phyloP scores from a whole-genome alignment of 2,113 vertebrate species.

The Notothenia rossii region DNA sequence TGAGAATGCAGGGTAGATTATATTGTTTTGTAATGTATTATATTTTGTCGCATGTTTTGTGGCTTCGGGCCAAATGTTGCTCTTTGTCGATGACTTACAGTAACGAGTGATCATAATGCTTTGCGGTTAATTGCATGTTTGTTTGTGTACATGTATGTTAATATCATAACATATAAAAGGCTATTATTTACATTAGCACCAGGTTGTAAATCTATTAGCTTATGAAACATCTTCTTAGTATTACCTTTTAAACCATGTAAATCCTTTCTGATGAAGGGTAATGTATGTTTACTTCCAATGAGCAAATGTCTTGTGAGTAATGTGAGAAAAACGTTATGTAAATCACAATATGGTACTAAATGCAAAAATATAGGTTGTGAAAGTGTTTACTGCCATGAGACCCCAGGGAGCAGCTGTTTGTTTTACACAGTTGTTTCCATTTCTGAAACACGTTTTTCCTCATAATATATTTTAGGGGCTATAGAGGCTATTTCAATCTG shows the following conservation, averaged over 20 bases:
- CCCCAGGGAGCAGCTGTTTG: neutral
- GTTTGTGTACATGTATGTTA: neutral
- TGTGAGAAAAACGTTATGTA: neutral
- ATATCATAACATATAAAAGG: neutral
- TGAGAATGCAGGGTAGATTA: neutral
- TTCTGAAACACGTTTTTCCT: neutral
- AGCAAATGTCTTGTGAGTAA: no score
- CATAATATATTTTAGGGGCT: neutral
- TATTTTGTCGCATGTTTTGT: neutral
- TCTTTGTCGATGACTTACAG: neutral
- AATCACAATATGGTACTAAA: neutral
- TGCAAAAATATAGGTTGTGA: neutral
- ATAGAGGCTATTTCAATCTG: neutral
- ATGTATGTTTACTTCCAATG: neutral
- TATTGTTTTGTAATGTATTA: neutral
- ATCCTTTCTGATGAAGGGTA: neutral
- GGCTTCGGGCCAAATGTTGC: neutral
- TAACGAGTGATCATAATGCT: neutral
- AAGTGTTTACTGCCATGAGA: neutral
- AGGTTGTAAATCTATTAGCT: neutral
- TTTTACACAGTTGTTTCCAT: neutral
- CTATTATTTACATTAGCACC: neutral
- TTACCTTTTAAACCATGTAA: neutral
- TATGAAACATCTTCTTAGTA: neutral
- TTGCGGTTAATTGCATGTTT: neutral